phyloP scores from a whole-genome alignment of 2,888 invertebrate species.

The Ceramica pisi region DNA sequence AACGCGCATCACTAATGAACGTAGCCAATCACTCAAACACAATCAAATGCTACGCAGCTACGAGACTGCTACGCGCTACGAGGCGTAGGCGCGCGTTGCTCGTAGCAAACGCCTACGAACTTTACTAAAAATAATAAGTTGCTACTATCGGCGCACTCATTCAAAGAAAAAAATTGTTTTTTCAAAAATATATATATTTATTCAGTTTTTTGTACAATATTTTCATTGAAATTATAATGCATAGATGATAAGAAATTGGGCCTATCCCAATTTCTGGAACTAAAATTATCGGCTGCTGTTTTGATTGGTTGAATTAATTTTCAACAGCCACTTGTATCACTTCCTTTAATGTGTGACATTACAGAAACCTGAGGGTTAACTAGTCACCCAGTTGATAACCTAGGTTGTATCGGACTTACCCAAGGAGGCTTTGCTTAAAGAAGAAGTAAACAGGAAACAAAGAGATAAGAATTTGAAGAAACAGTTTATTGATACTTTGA shows the following conservation, averaged over 20 bases:
- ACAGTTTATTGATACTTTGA: background rate
- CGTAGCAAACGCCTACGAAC: conserved; percentile 57
- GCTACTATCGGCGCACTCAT: background rate
- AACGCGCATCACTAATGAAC: conserved; percentile 34
- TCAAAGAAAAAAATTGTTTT: background rate
- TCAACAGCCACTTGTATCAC: too few relatives aligned
- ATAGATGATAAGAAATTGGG: too few relatives aligned
- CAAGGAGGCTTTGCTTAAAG: background rate
- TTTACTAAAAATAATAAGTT: conserved; percentile 14
- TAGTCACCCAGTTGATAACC: background rate
- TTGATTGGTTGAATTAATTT: too few relatives aligned
- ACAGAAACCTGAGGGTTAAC: background rate
- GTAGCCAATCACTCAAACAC: conserved; percentile 30
- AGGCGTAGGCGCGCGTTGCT: conserved; percentile 49
- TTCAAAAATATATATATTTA: too few relatives aligned
- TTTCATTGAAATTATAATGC: background rate
- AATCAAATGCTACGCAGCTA: conserved; percentile 57
- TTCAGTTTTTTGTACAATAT: background rate
- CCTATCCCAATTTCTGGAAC: too few relatives aligned
- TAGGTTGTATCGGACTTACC: too few relatives aligned
- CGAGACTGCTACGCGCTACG: conserved; percentile 60
- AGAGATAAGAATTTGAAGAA: background rate
- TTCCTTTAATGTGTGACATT: too few relatives aligned
- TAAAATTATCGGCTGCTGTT: too few relatives aligned
- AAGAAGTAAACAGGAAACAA: too few relatives aligned